phyloP scores from a whole-genome alignment of 2,888 invertebrate species.

The Sepiola atlantica region DNA sequence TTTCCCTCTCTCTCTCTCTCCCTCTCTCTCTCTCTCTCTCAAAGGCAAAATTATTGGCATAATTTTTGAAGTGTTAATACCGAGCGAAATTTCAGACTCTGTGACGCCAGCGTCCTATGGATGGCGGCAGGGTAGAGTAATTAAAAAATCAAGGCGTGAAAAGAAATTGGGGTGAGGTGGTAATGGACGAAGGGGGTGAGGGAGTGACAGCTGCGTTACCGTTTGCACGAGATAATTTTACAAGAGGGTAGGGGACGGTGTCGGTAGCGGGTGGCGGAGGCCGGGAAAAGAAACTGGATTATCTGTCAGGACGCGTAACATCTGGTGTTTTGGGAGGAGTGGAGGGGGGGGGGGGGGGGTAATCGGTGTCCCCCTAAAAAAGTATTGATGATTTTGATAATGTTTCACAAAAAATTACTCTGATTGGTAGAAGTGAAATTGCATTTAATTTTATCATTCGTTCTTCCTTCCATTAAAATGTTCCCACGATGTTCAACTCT shows the following conservation, averaged over 20 bases:
- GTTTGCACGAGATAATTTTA: conserved; percentile 32
- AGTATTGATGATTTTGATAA: conserved; percentile 15
- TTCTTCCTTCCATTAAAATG: not conserved
- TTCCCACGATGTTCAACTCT: not conserved
- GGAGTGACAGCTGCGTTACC: not conserved
- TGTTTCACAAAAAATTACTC: not conserved
- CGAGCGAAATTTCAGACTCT: not conserved
- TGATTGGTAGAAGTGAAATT: not conserved
- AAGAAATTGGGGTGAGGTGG: not conserved
- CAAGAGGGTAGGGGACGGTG: not conserved
- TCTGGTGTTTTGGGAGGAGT: not conserved
- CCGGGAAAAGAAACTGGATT: not conserved
- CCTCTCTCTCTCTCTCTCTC: conserved; percentile 14
- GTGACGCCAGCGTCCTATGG: not conserved
- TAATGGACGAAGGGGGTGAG: not conserved
- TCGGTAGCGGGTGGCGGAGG: no score
- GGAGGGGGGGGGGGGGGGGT: no score
- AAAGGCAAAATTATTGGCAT: not conserved
- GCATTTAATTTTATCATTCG: not conserved
- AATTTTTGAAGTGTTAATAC: not conserved
- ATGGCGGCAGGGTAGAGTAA: not conserved
- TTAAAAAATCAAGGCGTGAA: conserved; percentile 32
- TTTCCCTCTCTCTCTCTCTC: not conserved
- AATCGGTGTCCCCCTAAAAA: not conserved
- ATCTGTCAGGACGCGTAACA: not conserved